Base-by-base conservation (phyloP, 1,140 invertebrate genomes). In the Platorchestia sp. region DNA sequence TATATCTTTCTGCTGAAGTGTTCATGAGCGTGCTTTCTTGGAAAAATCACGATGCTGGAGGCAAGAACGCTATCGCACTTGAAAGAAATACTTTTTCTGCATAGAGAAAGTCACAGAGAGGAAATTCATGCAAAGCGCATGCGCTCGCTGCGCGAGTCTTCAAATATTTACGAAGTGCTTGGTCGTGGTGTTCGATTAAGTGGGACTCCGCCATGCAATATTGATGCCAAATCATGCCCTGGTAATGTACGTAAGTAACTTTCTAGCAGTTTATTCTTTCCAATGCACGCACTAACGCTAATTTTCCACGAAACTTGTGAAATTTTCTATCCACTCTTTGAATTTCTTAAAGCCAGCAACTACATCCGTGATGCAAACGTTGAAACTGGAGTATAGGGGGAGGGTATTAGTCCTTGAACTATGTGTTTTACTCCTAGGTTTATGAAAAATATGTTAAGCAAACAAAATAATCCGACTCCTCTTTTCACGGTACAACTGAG, bases 211-310 rank as follows among this genome's bases (percentile, higher is more conserved):
- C 87, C 41, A 42, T 89, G 87, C n/a, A 89, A 89, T 27, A 89
- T 89, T 89, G 43, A 89, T 44, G 87, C 41, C 43, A 89, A 89
- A 89, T 89, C 87, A 89, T 75, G 59, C 59, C 59, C 59, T 36
- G 59, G 10, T 75, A 75, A 75, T 75, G 59, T 75, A 75, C 59
- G 59, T 75, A 27, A 36, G 10, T 27, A 75, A 75, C 14, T 75
- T 75, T 75, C 59, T 36, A 10, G 7, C 59, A 22, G 59, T 75
- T 75, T 75, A 75, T 14, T 22, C 27, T 75, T 75, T 36, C 10
- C 14, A 75, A 36, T 36, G 59, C 47, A 51, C 59, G 59, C 36
- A 75, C 59, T 14, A 75, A 75, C 59, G 27, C 59, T 75, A 75
- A 75, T 75, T 75, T n/a, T 75, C 59, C 59, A 75, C 59, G 36